A percentile compares a stretch with the other conserved stretches of the same genome.
phyloP scores from a whole-genome alignment of 2,797 vertebrate genomes.

The Muraenolepis orangiensis region DNA sequence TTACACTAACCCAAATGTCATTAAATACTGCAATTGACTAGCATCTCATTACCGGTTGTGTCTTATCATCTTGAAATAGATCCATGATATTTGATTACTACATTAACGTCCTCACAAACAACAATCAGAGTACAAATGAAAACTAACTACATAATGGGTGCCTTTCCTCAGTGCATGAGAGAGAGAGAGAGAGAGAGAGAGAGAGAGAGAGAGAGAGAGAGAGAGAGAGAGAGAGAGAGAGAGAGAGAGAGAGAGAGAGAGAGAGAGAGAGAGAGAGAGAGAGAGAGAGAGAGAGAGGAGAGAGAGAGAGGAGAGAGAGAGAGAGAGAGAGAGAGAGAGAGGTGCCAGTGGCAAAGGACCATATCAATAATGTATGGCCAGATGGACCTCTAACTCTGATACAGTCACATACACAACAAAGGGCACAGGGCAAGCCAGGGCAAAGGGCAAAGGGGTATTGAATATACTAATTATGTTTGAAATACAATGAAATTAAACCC shows the following conservation, averaged over 20 bases:
- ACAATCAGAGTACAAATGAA: not conserved
- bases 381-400: not conserved
- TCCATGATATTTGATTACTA: not conserved
- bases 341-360: not conserved
- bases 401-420: not conserved
- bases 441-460: not conserved
- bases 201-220: not conserved
- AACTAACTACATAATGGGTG: not conserved
- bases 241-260: too few species aligned
- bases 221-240: not conserved
- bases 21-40: not conserved
- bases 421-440: too few species aligned
- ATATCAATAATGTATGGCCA: constrained; percentile 1
- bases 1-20: not conserved
- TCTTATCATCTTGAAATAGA: not conserved
- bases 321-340: not conserved
- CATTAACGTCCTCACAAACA: not conserved
- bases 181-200: not conserved
- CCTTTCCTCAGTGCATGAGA: not conserved
- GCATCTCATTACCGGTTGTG: not conserved
- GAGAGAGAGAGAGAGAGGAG: not conserved
- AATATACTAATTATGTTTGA: not conserved
- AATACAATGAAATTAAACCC: not conserved
- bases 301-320: not conserved
- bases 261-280: not conserved